Percentiles rank a stretch among this genome's conserved stretches.
Evolutionary conservation across 2,888 invertebrate genomes (phyloP).

Genomic region (Nephrotoma appendiculata): DNA sequence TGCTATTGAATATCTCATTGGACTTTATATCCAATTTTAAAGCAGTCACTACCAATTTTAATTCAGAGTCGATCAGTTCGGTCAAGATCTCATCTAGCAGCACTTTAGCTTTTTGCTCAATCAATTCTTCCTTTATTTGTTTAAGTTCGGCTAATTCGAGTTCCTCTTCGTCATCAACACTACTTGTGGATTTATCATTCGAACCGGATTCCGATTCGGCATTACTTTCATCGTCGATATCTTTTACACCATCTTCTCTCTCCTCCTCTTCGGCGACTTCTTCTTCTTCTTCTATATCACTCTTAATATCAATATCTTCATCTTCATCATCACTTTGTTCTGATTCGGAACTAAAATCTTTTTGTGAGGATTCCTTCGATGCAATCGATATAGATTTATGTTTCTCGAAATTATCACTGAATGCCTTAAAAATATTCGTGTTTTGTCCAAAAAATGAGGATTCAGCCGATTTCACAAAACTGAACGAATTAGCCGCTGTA

Average conservation of each 20-base stretch:
- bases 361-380: not conserved
- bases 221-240: not conserved
- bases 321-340: not conserved
- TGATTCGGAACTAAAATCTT: slow-evolving; percentile 4
- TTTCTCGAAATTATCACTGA: slow-evolving; percentile 11
- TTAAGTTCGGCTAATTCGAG: slow-evolving; percentile 12
- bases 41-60: slow-evolving; percentile 17
- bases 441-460: not conserved
- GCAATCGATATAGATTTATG: not conserved
- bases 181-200: slow-evolving; percentile 13
- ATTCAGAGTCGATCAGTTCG: slow-evolving; percentile 8
- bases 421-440: slow-evolving; percentile 13
- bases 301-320: not conserved
- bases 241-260: slow-evolving; percentile 14
- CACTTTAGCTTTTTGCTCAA: slow-evolving; percentile 8
- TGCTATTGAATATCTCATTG: slow-evolving; percentile 11
- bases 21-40: slow-evolving; percentile 15
- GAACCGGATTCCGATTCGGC: slow-evolving; percentile 14
- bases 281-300: slow-evolving; percentile 11
- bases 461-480: not conserved
- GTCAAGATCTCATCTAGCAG: not conserved
- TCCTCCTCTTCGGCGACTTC: slow-evolving; percentile 15
- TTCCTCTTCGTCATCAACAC: slow-evolving; percentile 14
- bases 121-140: slow-evolving; percentile 12
- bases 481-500: not conserved